Evolutionary conservation across 2,888 invertebrate genomes (phyloP).

Genomic region (Platycheirus albimanus): DNA sequence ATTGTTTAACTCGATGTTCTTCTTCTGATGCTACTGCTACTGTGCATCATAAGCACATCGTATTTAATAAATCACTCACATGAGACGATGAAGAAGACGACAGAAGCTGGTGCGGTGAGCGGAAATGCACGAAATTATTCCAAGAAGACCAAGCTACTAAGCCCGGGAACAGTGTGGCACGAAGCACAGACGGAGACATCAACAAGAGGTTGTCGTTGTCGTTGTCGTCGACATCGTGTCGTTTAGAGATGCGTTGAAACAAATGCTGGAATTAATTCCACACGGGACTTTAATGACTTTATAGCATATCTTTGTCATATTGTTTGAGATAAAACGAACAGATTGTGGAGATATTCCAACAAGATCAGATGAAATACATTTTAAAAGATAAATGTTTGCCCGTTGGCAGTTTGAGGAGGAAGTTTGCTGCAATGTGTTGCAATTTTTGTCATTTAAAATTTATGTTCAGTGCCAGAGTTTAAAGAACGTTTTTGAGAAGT

Average conservation of each 20-base stretch:
- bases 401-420: not conserved
- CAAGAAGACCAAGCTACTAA: slow-evolving; percentile 42
- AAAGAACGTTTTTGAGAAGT: too few relatives aligned
- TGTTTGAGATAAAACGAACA: slow-evolving; percentile 27
- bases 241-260: slow-evolving; percentile 71
- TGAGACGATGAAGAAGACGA: slow-evolving; percentile 59
- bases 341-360: slow-evolving; percentile 26
- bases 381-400: slow-evolving; percentile 23
- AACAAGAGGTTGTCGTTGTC: slow-evolving; percentile 50
- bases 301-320: slow-evolving; percentile 66
- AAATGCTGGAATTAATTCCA: slow-evolving; percentile 74
- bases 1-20: slow-evolving; percentile 23
- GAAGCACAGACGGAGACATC: slow-evolving; percentile 1
- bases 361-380: slow-evolving; percentile 31
- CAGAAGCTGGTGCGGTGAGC: slow-evolving; percentile 54
- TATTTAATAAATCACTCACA: slow-evolving; percentile 72
- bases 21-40: slow-evolving; percentile 23
- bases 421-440: slow-evolving; percentile 11
- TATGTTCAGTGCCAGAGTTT: too few relatives aligned
- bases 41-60: slow-evolving; percentile 64
- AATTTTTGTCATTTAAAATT: not conserved
- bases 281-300: slow-evolving; percentile 72
- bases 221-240: slow-evolving; percentile 58
- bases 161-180: not conserved
- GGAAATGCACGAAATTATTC: slow-evolving; percentile 72